phyloP scores from a whole-genome alignment of 2,113 vertebrate species.

The Vulpes lagopus region DNA sequence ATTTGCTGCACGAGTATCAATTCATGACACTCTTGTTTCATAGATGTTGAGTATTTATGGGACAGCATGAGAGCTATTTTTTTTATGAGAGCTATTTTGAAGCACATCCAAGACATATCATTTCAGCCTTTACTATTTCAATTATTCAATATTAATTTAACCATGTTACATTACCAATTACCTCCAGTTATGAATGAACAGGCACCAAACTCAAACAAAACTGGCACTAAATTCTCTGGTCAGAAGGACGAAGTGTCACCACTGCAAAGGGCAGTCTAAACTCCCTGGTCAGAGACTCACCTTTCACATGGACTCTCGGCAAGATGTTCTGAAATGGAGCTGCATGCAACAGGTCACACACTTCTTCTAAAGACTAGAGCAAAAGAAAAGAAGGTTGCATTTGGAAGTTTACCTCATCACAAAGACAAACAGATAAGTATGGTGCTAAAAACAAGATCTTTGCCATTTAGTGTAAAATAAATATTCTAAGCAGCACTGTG shows the following conservation, averaged over 20 bases:
- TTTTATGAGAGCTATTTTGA: neutral
- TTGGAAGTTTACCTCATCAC: neutral
- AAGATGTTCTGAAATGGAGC: conserved; percentile 95
- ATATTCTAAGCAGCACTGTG: conserved; percentile 53
- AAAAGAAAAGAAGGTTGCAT: neutral
- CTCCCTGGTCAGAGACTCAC: conserved; percentile 74
- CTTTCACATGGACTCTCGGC: conserved; percentile 94
- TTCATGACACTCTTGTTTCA: neutral
- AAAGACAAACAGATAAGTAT: rapidly evolving
- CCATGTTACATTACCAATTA: neutral
- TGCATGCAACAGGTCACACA: conserved; percentile 93
- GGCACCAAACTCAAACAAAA: neutral
- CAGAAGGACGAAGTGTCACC: rapidly evolving
- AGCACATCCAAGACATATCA: neutral
- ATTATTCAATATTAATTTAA: neutral
- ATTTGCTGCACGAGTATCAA: neutral
- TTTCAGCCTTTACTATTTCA: neutral
- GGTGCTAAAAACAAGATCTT: neutral
- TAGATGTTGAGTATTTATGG: neutral
- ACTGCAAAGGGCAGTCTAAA: neutral
- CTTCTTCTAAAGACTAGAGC: conserved; percentile 92
- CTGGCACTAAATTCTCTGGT: neutral
- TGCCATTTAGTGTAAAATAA: rapidly evolving
- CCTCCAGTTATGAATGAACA: neutral
- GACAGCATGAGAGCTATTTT: neutral